Evolutionary conservation across 2,888 invertebrate species (phyloP).

Genomic region (Fabriciana adippe): DNA sequence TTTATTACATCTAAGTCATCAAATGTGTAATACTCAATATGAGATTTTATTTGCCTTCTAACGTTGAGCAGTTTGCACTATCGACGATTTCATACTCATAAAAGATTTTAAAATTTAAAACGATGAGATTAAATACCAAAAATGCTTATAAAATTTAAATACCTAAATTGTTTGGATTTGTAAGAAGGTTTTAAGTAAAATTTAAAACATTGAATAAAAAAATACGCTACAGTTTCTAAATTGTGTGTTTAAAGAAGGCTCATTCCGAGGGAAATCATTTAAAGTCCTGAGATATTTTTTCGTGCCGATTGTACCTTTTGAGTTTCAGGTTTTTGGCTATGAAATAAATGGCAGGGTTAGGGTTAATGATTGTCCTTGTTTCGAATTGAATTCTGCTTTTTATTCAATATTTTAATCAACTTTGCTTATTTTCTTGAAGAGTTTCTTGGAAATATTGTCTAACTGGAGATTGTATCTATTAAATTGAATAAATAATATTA

Average conservation of each 20-base stretch:
- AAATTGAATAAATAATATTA: too few relatives aligned
- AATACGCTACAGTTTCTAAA: slow-evolving; percentile 18
- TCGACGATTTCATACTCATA: slow-evolving; percentile 8
- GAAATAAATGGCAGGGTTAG: slow-evolving; percentile 39
- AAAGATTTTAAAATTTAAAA: slow-evolving; percentile 13
- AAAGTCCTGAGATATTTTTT: slow-evolving; percentile 51
- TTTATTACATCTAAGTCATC: too few relatives aligned
- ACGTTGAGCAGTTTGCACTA: slow-evolving; percentile 10
- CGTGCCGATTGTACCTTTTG: slow-evolving; percentile 32
- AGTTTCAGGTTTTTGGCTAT: slow-evolving; percentile 44
- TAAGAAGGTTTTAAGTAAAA: neutral
- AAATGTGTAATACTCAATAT: neutral
- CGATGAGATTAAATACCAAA: neutral
- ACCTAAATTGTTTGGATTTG: neutral
- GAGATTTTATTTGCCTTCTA: slow-evolving; percentile 13
- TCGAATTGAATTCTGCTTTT: slow-evolving; percentile 33
- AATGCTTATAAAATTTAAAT: neutral
- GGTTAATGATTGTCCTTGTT: slow-evolving; percentile 40
- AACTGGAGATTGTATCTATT: neutral
- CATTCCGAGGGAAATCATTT: slow-evolving; percentile 52
- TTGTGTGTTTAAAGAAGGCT: slow-evolving; percentile 33
- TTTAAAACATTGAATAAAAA: neutral
- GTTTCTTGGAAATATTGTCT: neutral
- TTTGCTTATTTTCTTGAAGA: slow-evolving; percentile 3
- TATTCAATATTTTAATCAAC: slow-evolving; percentile 21